Conservation (phyloP, 1,140 invertebrate species). For the Pectinophora gossypiella region DNA sequence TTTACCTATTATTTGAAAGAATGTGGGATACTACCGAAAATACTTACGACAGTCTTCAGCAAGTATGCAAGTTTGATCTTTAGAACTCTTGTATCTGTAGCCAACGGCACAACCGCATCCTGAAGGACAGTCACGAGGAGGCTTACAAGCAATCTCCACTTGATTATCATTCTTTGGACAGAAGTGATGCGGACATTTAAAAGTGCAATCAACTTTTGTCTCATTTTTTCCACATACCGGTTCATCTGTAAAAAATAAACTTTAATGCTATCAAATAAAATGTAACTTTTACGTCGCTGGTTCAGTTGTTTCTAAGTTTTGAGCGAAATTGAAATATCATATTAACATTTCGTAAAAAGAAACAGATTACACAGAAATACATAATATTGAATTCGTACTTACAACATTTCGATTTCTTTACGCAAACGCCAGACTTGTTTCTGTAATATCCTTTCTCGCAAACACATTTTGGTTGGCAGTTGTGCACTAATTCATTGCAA, state of each 20-base stretch:
- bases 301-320: no score
- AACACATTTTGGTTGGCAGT: constrained; percentile 3
- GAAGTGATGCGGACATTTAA: constrained; percentile 31
- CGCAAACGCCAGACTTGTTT: constrained; percentile 4
- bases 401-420: constrained; percentile 9
- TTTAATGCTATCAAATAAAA: no score
- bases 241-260: no score
- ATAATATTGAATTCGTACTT: no score
- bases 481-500: not conserved
- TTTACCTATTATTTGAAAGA: no score
- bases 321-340: no score
- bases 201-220: constrained; percentile 30
- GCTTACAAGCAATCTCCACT: constrained; percentile 25
- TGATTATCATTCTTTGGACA: constrained; percentile 32
- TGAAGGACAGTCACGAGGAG: constrained; percentile 24
- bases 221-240: no score
- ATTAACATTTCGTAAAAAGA: no score
- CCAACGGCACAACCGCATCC: constrained; percentile 34
- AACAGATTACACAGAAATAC: no score
- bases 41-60: constrained; percentile 45
- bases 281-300: no score
- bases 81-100: constrained; percentile 21
- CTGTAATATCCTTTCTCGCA: constrained; percentile 8
- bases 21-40: no score
- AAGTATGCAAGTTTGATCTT: constrained; percentile 33